Percentiles rank a stretch among this genome's conserved stretches.
phyloP scores from a whole-genome alignment of 2,888 invertebrate genomes.

The Keiferia lycopersicella region DNA sequence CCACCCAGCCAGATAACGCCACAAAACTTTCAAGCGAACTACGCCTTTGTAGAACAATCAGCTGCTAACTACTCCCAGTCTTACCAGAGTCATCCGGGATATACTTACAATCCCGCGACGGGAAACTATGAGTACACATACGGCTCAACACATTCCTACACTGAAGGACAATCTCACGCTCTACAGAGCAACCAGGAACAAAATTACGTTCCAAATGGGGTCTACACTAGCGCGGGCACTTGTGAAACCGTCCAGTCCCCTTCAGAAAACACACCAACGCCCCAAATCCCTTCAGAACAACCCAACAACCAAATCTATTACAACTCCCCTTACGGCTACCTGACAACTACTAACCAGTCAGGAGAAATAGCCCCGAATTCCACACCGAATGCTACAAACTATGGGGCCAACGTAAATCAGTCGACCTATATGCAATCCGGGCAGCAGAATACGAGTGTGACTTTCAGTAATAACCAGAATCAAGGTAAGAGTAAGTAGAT shows the following conservation, averaged over 20 bases:
- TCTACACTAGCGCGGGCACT: constrained; percentile 75
- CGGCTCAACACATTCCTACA: constrained; percentile 79
- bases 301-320: constrained; percentile 63
- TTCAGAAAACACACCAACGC: constrained; percentile 56
- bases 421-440: constrained; percentile 69
- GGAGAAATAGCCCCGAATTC: constrained; percentile 49
- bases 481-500: constrained; percentile 66
- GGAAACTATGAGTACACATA: constrained; percentile 83
- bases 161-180: constrained; percentile 41
- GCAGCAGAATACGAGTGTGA: constrained; percentile 57
- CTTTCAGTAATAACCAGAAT: constrained; percentile 58
- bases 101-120: constrained; percentile 78
- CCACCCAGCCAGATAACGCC: background rate
- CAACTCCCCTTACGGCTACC: constrained; percentile 75
- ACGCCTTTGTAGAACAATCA: constrained; percentile 45
- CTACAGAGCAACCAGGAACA: constrained; percentile 49
- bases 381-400: constrained; percentile 54
- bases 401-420: constrained; percentile 61
- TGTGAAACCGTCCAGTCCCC: constrained; percentile 75
- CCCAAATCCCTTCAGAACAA: constrained; percentile 39
- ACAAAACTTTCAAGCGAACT: constrained; percentile 33
- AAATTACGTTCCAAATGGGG: constrained; percentile 55
- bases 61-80: constrained; percentile 51
- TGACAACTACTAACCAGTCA: constrained; percentile 55
- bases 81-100: constrained; percentile 83